Conservation (phyloP, 2,113 vertebrate genomes). For the Lampris incognitus region DNA sequence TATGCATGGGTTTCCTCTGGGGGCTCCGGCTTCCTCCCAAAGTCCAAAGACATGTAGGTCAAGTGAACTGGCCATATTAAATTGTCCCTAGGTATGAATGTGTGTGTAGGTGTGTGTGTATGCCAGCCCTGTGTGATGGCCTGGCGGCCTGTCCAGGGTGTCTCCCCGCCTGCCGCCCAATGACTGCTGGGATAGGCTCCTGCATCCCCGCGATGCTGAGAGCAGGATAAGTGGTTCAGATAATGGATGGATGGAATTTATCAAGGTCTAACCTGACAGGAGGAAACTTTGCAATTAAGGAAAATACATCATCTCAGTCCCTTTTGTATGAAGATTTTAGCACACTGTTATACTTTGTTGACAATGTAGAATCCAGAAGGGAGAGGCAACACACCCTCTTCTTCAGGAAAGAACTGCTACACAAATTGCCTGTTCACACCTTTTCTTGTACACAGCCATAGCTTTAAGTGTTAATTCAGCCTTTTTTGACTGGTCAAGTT, state of each 20-base stretch:
- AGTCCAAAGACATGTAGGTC: too few species aligned
- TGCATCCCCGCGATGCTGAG: too few species aligned
- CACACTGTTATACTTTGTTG: constrained; percentile 11
- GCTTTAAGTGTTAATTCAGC: constrained; percentile 56
- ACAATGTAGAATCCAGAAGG: constrained; percentile 17
- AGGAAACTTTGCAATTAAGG: constrained; percentile 3
- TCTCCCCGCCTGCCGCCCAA: too few species aligned
- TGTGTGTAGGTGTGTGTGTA: too few species aligned
- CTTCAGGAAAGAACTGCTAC: constrained; percentile 10
- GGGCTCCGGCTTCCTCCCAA: too few species aligned
- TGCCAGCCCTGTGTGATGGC: too few species aligned
- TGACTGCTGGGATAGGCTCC: too few species aligned
- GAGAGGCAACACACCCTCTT: constrained; percentile 17
- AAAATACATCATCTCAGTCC: neutral
- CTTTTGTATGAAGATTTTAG: constrained; percentile 24
- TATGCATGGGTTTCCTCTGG: too few species aligned
- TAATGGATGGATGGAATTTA: neutral
- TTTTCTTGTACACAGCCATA: constrained; percentile 38
- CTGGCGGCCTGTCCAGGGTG: too few species aligned
- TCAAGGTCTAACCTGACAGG: neutral
- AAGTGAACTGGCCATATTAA: too few species aligned
- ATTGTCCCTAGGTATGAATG: too few species aligned
- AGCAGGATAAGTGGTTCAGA: too few species aligned
- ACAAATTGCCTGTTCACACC: constrained; percentile 55
- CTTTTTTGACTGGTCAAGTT: constrained; percentile 42